These are phyloP conservation scores for Athalia cordata DNA, from an alignment of 2,888 invertebrate genomes.

Conservation along the genomic window DNA sequence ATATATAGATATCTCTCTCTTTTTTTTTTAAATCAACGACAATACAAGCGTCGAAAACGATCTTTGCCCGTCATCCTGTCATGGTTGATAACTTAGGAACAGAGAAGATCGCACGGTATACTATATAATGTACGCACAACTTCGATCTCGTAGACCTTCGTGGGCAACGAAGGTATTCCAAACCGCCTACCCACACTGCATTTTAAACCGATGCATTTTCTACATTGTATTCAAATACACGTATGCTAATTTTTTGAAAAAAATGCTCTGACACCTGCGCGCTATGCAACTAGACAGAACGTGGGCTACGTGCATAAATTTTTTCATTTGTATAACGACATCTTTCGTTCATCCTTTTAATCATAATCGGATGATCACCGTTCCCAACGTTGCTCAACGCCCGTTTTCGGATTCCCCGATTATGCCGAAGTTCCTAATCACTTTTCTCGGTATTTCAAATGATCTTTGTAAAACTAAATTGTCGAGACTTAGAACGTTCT, in stretches of 20 bases:
- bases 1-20: no score
- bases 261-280: neutral
- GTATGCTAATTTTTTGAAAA: neutral
- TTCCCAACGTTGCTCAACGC: neutral
- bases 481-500: slow-evolving; percentile 60
- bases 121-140: neutral
- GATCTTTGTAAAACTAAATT: slow-evolving; percentile 58
- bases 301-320: neutral
- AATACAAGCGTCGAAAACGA: slow-evolving; percentile 39
- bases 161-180: neutral
- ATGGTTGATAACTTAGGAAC: slow-evolving; percentile 38
- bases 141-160: neutral
- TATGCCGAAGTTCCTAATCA: neutral
- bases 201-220: neutral
- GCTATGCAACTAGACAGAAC: neutral
- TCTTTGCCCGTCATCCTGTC: slow-evolving; percentile 36
- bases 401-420: neutral
- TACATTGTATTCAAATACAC: slow-evolving; percentile 6
- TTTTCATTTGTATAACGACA: neutral
- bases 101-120: neutral
- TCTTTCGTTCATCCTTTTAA: neutral
- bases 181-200: neutral
- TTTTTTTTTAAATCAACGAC: slow-evolving; percentile 38
- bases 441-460: neutral
- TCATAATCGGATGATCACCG: neutral